Conservation (phyloP, 2,113 vertebrate species). For the Mohoua ochrocephala region DNA sequence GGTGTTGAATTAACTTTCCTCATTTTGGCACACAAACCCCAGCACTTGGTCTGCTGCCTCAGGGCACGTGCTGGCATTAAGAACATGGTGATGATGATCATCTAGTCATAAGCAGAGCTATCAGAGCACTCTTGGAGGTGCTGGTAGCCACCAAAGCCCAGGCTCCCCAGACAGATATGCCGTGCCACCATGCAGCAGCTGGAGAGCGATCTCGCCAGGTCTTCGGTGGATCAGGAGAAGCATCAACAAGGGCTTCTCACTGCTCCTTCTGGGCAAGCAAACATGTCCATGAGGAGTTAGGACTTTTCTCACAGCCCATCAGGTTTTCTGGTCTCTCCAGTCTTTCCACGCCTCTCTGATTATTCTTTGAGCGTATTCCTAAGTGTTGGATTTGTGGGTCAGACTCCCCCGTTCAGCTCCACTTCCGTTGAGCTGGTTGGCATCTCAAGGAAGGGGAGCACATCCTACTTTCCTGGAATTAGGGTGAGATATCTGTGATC, state of each 20-base stretch:
- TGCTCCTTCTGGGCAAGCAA: neutral
- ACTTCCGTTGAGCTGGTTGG: neutral
- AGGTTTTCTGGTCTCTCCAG: neutral
- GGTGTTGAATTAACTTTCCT: constrained; percentile 58
- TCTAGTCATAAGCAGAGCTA: neutral
- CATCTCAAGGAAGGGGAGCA: neutral
- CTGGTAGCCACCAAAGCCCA: neutral
- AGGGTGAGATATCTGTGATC: neutral
- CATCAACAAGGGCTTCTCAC: neutral
- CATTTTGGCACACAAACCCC: constrained; percentile 43
- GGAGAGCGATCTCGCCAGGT: neutral
- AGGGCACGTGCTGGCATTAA: neutral
- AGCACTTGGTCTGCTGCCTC: constrained; percentile 15
- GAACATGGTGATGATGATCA: neutral
- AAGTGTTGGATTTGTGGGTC: rapidly evolving
- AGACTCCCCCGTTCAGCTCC: neutral
- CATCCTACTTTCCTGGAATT: neutral
- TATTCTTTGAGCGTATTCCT: neutral
- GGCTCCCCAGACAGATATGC: neutral
- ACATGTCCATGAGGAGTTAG: neutral
- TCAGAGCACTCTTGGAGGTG: neutral
- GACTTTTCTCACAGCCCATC: neutral
- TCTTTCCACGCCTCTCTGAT: neutral
- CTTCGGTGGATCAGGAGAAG: neutral
- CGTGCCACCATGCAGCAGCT: neutral